These are phyloP conservation scores for Mongoloraphidia duomilia DNA, from an alignment of 2,888 invertebrate genomes.

Conservation along the genomic window DNA sequence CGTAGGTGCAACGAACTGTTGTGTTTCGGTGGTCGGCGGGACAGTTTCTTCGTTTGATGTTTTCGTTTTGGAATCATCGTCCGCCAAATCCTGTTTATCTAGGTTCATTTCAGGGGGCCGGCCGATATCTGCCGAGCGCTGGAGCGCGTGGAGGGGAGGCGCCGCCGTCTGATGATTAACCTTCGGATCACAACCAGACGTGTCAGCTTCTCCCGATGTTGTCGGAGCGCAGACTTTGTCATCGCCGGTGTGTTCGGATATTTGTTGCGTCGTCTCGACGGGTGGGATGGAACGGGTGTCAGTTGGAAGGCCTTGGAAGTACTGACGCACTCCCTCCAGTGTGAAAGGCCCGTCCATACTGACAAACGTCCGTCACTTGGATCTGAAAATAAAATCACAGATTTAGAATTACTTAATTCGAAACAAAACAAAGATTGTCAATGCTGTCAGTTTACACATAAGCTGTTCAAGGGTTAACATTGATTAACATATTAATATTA, in stretches of 20 bases:
- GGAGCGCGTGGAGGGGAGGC: constrained; percentile 17
- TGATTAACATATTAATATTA: too few relatives aligned
- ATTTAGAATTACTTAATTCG: constrained; percentile 6
- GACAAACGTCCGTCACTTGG: constrained; percentile 19
- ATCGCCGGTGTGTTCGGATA: background rate
- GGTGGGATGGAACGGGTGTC: constrained; percentile 23
- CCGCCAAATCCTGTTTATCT: too few relatives aligned
- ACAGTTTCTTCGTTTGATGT: constrained; percentile 6
- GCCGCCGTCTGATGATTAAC: constrained; percentile 17
- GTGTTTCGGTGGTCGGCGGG: constrained; percentile 9
- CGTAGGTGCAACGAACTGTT: constrained; percentile 11
- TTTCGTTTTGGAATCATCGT: too few relatives aligned
- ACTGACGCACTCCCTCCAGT: constrained; percentile 71
- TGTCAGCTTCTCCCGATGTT: constrained; percentile 8
- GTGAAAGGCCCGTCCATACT: constrained; percentile 65
- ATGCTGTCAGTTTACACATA: background rate
- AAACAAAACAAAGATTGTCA: background rate
- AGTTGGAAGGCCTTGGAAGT: constrained; percentile 64
- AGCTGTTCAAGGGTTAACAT: too few relatives aligned
- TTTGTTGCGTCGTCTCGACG: too few relatives aligned
- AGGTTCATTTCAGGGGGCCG: constrained; percentile 2
- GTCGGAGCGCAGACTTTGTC: constrained; percentile 6
- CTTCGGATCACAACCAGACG: constrained; percentile 9
- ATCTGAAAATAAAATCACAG: constrained; percentile 12
- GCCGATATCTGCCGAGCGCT: constrained; percentile 9